Evolutionary conservation across 1,140 invertebrate genomes (phyloP).

Genomic region (Pogonus chalceus): DNA sequence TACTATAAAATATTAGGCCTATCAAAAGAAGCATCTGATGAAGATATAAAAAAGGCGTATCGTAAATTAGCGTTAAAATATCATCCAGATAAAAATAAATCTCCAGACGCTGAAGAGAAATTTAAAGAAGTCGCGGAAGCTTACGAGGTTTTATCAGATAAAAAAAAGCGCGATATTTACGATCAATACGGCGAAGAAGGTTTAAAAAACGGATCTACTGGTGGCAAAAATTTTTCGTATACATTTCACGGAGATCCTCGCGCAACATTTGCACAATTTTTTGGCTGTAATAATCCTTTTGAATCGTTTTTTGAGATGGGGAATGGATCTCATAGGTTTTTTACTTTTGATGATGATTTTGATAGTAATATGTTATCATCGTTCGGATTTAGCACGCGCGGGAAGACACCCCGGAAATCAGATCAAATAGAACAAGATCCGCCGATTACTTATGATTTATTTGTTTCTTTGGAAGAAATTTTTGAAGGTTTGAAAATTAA

Average conservation of each 20-base stretch:
- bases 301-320: constrained; percentile 45
- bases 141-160: constrained; percentile 94
- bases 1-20: constrained; percentile 94
- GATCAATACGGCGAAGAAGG: constrained; percentile 96
- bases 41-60: constrained; percentile 97
- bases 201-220: constrained; percentile 61
- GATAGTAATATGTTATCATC: constrained; percentile 33
- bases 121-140: constrained; percentile 98
- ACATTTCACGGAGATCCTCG: constrained; percentile 73
- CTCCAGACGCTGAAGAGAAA: constrained; percentile 85
- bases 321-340: constrained; percentile 14
- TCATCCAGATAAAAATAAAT: constrained; percentile 98
- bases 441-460: constrained; percentile 79
- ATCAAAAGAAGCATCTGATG: constrained; percentile 74
- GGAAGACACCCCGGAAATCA: constrained; percentile 18
- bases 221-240: constrained; percentile 45
- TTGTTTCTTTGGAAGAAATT: constrained; percentile 74
- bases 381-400: constrained; percentile 32
- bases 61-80: constrained; percentile 94
- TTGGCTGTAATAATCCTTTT: constrained; percentile 53
- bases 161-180: constrained; percentile 90
- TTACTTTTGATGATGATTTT: constrained; percentile 39
- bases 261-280: constrained; percentile 95
- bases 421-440: constrained; percentile 57
- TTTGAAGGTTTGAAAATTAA: too few species aligned